phyloP scores from a whole-genome alignment of 2,888 invertebrate species.

The Venusia cambrica region DNA sequence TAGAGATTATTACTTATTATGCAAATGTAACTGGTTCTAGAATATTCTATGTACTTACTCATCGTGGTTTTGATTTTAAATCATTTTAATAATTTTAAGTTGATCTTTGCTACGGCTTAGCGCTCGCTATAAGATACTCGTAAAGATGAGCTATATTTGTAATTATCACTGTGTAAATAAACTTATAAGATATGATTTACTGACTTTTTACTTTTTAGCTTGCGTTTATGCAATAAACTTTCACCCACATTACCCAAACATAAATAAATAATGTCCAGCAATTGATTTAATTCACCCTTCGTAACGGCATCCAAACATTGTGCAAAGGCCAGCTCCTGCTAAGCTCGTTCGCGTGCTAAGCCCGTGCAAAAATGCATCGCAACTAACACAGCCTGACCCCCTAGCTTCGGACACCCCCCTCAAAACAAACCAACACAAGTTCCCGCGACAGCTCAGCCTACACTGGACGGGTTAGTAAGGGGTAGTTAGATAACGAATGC shows the following conservation, averaged over 20 bases:
- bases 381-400: constrained; percentile 58
- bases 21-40: too few relatives aligned
- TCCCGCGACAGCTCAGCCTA: constrained; percentile 53
- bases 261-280: constrained; percentile 13
- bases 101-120: constrained; percentile 4
- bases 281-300: constrained; percentile 22
- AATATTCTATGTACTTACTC: too few relatives aligned
- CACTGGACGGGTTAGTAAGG: constrained; percentile 46
- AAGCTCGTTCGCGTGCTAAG: constrained; percentile 65
- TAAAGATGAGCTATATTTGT: too few relatives aligned
- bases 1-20: too few relatives aligned
- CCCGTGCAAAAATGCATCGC: constrained; percentile 76
- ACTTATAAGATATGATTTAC: too few relatives aligned
- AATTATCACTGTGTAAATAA: too few relatives aligned
- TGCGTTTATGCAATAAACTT: too few relatives aligned
- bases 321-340: constrained; percentile 64
- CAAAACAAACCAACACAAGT: constrained; percentile 48
- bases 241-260: constrained; percentile 18
- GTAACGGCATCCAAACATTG: constrained; percentile 15
- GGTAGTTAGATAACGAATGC: constrained; percentile 61
- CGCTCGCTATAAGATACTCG: too few relatives aligned
- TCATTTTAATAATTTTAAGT: background rate
- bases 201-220: too few relatives aligned
- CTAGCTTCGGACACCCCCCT: constrained; percentile 37
- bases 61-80: too few relatives aligned